phyloP scores from a whole-genome alignment of 2,113 vertebrate species.

The Spea bombifrons region DNA sequence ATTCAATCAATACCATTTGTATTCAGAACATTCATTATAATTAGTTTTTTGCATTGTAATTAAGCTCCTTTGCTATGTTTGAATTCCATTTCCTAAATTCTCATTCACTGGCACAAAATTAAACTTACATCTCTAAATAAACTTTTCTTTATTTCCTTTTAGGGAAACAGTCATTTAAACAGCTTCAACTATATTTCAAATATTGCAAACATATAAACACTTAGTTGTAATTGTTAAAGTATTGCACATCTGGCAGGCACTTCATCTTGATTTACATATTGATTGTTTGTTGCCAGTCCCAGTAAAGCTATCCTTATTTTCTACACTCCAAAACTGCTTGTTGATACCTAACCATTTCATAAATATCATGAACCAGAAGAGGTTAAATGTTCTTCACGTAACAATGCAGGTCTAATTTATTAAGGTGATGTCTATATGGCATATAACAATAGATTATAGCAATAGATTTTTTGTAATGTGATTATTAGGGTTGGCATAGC shows the following conservation, averaged over 20 bases:
- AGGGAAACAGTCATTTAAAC: slow-evolving; percentile 27
- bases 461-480: too few relatives aligned
- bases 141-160: slow-evolving; percentile 8
- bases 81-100: background rate
- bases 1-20: background rate
- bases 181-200: slow-evolving; percentile 27
- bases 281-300: slow-evolving; percentile 29
- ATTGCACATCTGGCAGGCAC: slow-evolving; percentile 34
- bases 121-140: slow-evolving; percentile 19
- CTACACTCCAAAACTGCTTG: slow-evolving; percentile 2
- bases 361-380: background rate
- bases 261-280: slow-evolving; percentile 42
- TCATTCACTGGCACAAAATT: slow-evolving; percentile 6
- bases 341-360: slow-evolving; percentile 11
- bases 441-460: too few relatives aligned
- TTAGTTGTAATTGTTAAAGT: slow-evolving; percentile 31
- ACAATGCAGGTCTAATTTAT: too few relatives aligned
- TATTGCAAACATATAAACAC: slow-evolving; percentile 29
- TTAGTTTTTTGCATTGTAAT: background rate
- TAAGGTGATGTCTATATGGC: too few relatives aligned
- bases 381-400: background rate
- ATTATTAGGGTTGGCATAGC: too few relatives aligned
- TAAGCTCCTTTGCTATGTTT: background rate
- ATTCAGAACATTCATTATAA: background rate
- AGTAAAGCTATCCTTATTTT: slow-evolving; percentile 1